Evolutionary conservation across 92 coral and sea anemone genomes (phyloP), one percentile per base, ranked within the genome.

Genomic region (Parazoanthus darwini): DNA sequence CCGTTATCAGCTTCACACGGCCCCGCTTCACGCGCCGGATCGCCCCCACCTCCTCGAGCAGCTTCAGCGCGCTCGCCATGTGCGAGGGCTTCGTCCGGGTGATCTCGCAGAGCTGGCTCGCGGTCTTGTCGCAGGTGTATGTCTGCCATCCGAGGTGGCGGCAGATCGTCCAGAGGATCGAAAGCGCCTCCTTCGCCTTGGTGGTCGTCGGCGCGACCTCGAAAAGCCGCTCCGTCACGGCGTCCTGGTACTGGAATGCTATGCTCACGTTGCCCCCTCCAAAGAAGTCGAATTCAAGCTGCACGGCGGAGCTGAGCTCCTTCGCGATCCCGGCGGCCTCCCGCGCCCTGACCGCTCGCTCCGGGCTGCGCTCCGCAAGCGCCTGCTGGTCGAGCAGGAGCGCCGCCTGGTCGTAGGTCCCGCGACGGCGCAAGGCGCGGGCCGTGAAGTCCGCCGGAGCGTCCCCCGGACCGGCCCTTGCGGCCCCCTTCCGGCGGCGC

Each of bases 401-500:
- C 73, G 73, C 73, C 73, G 73, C 73, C 73, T 67, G 73, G 73
- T 67, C 73, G 73, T 67, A 67, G 73, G 73, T 67, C 73, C 73
- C 73, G 73, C 73, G 73, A 67, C 73, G 73, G 73, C 73, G 73
- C 73, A 67, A 67, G 73, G 73, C 73, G 73, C 73, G 73, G 73
- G 73, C 73, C 73, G 73, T 67, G 73, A 67, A 67, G 73, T 67
- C 73, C 73, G 73, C 73, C 73, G 73, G 73, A 67, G 73, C 73
- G 73, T 67, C 73, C 73, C 73, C 73, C 73, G 73, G 73, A 67
- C 73, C 73, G 73, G 73, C 73, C 73, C 73, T 67, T 67, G 73
- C 73, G 73, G 73, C 73, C 73, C 73, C 73, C 73, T 67, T 67
- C 73, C 73, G 73, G 73, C 73, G 73, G 73, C 73, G 73, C 73